Evolutionary conservation across 2,113 vertebrate species (phyloP), one percentile per base, ranked within the genome.

Genomic region (Nyctibius bracteatus): DNA sequence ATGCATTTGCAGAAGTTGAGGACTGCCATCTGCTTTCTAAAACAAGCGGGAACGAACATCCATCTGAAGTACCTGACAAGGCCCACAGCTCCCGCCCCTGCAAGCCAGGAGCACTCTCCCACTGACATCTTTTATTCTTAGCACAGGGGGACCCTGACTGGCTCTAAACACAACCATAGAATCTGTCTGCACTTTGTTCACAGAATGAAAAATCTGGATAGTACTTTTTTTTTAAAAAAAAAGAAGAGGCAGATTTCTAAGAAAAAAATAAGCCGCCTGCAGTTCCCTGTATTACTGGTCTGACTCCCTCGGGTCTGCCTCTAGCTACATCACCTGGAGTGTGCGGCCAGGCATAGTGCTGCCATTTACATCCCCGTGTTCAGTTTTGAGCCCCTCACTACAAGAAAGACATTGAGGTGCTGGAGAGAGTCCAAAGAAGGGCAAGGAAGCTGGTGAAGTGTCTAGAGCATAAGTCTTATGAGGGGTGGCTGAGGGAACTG

Each of bases 311-410:
- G 0, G 12, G 55, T 63, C 86, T 88, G 35, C 37, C 57, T 70
- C 27, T 20, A 8, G 11, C 23, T 67, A 25, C 31, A 57, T 61
- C 55, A n/a, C 10, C 37, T 41, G 24, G 24, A 72, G 68, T 1
- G 19, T 2, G 44, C 0, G 0, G 13, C 28, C 68, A 85, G 41
- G 10, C 28, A 8, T 3, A 43, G 33, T 6, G 35, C 39, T 21
- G 27, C 20, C 43, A 35, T 4, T 21, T 10, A 30, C 12, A 59
- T 43, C 33, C 66, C 35, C 54, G 61, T n/a, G n/a, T n/a, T n/a
- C n/a, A n/a, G n/a, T n/a, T n/a, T n/a, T n/a, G n/a, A n/a, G n/a
- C n/a, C n/a, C n/a, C n/a, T n/a, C n/a, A n/a, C n/a, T n/a, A n/a
- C n/a, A n/a, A n/a, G n/a, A n/a, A n/a, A n/a, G n/a, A n/a, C n/a